Conservation (phyloP, 1,140 invertebrate species). For the Drosophila ogumai region DNA sequence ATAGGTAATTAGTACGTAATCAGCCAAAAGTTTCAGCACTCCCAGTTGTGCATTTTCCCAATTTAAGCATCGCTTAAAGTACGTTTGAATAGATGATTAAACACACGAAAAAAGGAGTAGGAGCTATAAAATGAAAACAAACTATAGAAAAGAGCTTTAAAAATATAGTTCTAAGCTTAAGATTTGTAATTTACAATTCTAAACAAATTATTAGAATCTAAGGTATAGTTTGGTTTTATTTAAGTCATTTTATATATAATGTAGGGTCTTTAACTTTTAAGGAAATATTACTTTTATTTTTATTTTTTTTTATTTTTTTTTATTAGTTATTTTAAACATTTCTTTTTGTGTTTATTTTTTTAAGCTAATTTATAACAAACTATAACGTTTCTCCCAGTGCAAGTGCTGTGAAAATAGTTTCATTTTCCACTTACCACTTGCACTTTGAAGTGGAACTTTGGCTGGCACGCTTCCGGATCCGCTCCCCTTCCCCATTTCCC, state of each 20-base stretch:
- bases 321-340: not conserved
- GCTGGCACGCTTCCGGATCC: constrained; percentile 31
- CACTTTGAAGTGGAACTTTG: constrained; percentile 39
- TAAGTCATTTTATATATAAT: not conserved
- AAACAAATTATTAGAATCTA: not conserved
- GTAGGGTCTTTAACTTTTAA: not conserved
- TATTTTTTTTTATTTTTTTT: no score
- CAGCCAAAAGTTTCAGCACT: not conserved
- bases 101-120: not conserved
- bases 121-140: not conserved
- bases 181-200: not conserved
- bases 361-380: not conserved
- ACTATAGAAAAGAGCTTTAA: no score
- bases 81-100: not conserved
- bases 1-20: constrained; percentile 29
- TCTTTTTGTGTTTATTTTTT: not conserved
- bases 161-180: not conserved
- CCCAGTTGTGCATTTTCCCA: constrained; percentile 6
- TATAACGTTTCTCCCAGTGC: not conserved
- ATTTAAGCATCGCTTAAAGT: constrained; percentile 3
- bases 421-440: constrained; percentile 11
- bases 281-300: no score
- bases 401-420: constrained; percentile 18
- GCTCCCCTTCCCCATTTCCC: not conserved
- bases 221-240: not conserved